Conservation (phyloP, 2,113 vertebrate genomes). For the Diphyllodes magnificus region DNA sequence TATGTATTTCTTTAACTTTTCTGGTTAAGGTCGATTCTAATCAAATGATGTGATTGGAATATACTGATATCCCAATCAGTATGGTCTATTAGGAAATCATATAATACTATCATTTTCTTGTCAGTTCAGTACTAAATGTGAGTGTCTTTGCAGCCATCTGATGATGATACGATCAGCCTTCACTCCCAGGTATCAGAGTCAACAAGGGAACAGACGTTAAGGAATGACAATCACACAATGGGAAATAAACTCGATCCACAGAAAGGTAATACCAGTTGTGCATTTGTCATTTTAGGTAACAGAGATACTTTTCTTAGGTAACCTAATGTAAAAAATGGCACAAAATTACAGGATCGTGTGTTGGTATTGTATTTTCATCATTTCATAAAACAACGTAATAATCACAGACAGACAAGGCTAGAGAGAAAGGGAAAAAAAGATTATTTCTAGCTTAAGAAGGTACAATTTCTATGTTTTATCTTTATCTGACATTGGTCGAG, state of each 20-base stretch:
- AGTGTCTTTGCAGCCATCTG: slow-evolving; percentile 84
- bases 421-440: neutral
- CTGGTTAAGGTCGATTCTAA: neutral
- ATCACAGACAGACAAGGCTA: neutral
- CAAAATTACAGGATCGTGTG: neutral
- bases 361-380: neutral
- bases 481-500: neutral
- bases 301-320: neutral
- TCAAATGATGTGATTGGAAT: neutral
- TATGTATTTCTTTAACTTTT: neutral
- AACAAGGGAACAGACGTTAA: slow-evolving; percentile 76
- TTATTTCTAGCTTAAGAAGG: neutral
- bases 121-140: neutral
- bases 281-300: neutral
- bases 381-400: neutral
- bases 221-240: slow-evolving; percentile 79
- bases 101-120: neutral
- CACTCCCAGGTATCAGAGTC: slow-evolving; percentile 98
- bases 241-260: slow-evolving; percentile 87
- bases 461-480: neutral
- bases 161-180: slow-evolving; percentile 96
- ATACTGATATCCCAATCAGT: neutral
- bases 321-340: neutral
- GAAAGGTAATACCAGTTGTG: slow-evolving; percentile 79
- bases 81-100: neutral